Evolutionary conservation across 2,888 invertebrate species (phyloP).

Genomic region (Patella depressa): DNA sequence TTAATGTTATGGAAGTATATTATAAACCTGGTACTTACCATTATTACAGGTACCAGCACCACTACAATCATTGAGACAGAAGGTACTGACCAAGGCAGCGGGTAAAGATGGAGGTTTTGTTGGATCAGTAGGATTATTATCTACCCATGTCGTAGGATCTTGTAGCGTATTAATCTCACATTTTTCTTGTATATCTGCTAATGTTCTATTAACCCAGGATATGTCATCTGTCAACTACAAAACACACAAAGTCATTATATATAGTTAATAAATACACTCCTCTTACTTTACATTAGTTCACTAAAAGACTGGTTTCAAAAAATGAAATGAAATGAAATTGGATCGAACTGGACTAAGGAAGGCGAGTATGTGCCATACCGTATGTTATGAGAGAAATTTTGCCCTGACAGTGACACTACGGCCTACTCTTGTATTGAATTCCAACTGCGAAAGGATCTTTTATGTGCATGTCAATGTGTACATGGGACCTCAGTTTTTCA

Average conservation of each 20-base stretch:
- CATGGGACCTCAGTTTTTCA: too few species aligned
- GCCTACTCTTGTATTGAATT: too few species aligned
- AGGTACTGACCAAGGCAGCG: slow-evolving; percentile 25
- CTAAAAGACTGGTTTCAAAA: too few species aligned
- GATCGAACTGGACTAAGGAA: too few species aligned
- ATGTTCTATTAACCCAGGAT: slow-evolving; percentile 24
- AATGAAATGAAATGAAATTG: too few species aligned
- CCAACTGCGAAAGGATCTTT: too few species aligned
- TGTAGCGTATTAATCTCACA: slow-evolving; percentile 26
- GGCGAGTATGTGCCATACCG: neutral
- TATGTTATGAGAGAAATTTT: neutral
- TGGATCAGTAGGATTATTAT: slow-evolving; percentile 19
- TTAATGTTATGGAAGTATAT: too few species aligned
- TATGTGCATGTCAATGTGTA: too few species aligned
- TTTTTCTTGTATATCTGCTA: slow-evolving; percentile 29
- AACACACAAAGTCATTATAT: neutral
- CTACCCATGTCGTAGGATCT: slow-evolving; percentile 29
- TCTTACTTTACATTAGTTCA: too few species aligned
- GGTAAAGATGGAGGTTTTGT: slow-evolving; percentile 31
- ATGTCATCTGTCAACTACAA: slow-evolving; percentile 28
- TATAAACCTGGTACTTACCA: slow-evolving; percentile 32
- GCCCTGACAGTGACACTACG: too few species aligned
- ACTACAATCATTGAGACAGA: slow-evolving; percentile 49
- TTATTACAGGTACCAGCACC: slow-evolving; percentile 45
- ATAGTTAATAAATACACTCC: too few species aligned